phyloP scores from a whole-genome alignment of 2,797 vertebrate species.

The Bucorvus abyssinicus region DNA sequence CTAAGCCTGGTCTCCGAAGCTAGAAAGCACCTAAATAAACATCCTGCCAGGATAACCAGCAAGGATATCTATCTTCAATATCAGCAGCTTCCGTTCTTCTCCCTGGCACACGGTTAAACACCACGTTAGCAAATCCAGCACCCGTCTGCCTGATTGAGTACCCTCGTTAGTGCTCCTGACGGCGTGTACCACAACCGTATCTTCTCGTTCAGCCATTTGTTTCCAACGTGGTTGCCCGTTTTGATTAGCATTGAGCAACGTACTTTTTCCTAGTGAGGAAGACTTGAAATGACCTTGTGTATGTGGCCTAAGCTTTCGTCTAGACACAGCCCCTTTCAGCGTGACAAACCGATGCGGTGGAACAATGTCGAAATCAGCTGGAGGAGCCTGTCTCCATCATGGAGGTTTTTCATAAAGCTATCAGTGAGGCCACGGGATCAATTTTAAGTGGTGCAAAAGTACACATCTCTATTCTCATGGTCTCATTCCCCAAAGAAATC shows the following conservation, averaged over 20 bases:
- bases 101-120: background rate
- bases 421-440: background rate
- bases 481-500: background rate
- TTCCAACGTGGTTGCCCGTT: fast-evolving
- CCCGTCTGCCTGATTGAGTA: background rate
- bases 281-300: background rate
- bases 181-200: background rate
- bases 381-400: background rate
- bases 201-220: background rate
- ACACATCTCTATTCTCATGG: background rate
- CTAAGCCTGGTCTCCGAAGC: background rate
- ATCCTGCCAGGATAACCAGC: background rate
- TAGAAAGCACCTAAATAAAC: background rate
- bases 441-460: background rate
- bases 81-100: background rate
- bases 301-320: background rate
- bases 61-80: background rate
- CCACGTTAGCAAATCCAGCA: background rate
- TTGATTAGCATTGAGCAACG: background rate
- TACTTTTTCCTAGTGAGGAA: background rate
- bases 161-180: background rate
- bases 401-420: fast-evolving
- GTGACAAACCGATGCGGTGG: fast-evolving
- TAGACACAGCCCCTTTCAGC: background rate
- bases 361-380: background rate